Evolutionary conservation across 2,888 invertebrate species (phyloP).

Genomic region (Disparrhopalites patrizii): DNA sequence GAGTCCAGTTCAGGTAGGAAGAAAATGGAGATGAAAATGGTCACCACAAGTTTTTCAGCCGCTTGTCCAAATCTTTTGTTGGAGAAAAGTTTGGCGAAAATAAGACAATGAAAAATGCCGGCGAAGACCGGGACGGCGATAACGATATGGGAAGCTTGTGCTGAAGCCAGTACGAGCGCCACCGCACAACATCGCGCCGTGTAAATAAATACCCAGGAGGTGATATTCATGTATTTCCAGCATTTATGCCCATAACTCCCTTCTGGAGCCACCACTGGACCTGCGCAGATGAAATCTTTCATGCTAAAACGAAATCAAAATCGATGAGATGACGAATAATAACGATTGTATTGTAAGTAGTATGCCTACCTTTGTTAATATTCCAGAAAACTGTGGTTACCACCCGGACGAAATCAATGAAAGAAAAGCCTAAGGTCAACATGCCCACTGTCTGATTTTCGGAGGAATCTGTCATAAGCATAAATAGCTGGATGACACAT

Average conservation of each 20-base stretch:
- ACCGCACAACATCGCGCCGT: constrained; percentile 37
- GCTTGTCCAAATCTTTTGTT: constrained; percentile 37
- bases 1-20: constrained; percentile 43
- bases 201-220: constrained; percentile 43
- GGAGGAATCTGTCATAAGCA: constrained; percentile 35
- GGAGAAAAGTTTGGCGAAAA: constrained; percentile 38
- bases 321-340: too few species aligned
- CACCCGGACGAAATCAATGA: constrained; percentile 45
- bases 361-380: constrained; percentile 41
- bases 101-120: constrained; percentile 25
- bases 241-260: constrained; percentile 29
- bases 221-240: constrained; percentile 37
- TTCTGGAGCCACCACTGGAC: constrained; percentile 40
- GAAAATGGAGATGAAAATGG: constrained; percentile 44
- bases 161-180: constrained; percentile 35
- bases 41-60: constrained; percentile 39
- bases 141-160: neutral
- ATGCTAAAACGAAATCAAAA: too few species aligned
- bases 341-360: too few species aligned
- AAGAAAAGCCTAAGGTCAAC: constrained; percentile 38
- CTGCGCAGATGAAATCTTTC: constrained; percentile 17
- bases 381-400: constrained; percentile 42
- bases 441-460: constrained; percentile 39
- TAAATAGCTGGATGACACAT: constrained; percentile 42
- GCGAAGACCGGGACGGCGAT: constrained; percentile 22